These are phyloP conservation scores for Mellivora capensis DNA, from an alignment of 2,113 vertebrate genomes.

Conservation along the genomic window DNA sequence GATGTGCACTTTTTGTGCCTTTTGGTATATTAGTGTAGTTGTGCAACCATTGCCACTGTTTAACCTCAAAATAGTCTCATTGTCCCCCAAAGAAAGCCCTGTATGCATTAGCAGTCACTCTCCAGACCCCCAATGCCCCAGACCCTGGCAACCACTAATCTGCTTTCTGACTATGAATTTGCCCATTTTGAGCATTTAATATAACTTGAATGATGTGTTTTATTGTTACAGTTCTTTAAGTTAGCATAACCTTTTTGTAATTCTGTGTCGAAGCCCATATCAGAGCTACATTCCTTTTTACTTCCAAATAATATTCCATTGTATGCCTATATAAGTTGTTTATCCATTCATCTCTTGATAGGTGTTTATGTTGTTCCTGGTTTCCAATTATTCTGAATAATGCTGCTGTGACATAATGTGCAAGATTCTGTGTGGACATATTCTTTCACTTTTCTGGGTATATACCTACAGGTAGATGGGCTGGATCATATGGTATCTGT, in stretches of 20 bases:
- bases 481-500: background rate
- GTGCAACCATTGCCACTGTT: background rate
- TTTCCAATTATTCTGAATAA: background rate
- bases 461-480: background rate
- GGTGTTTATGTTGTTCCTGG: background rate
- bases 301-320: background rate
- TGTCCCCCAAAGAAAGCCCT: background rate
- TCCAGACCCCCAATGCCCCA: fast-evolving
- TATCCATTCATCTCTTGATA: background rate
- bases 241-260: background rate
- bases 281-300: background rate
- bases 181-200: background rate
- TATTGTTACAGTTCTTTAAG: background rate
- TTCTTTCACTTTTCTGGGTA: background rate
- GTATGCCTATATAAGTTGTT: background rate
- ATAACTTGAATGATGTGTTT: background rate
- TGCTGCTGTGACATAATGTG: background rate
- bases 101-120: background rate
- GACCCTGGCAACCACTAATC: background rate
- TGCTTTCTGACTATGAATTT: background rate
- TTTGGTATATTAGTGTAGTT: background rate
- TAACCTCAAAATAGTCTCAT: background rate
- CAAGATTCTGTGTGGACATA: background rate
- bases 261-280: background rate
- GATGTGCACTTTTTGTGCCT: background rate